phyloP scores from a whole-genome alignment of 2,113 vertebrate species.

The Xenus cinereus region DNA sequence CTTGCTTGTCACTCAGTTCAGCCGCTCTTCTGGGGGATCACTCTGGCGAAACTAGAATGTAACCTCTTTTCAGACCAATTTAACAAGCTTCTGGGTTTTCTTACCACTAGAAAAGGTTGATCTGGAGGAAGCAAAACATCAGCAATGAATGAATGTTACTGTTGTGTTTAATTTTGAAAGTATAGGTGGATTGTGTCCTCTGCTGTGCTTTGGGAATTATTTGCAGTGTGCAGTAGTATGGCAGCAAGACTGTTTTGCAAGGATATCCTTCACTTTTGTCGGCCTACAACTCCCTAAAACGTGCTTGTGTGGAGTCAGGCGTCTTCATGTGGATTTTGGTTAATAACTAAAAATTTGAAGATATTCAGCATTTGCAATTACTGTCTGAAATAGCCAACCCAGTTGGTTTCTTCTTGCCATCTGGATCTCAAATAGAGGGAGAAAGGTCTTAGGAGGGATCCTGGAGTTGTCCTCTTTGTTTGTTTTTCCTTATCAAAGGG shows the following conservation, averaged over 20 bases:
- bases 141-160: background rate
- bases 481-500: background rate
- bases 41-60: background rate
- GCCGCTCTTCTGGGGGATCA: background rate
- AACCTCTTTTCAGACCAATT: background rate
- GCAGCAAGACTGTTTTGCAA: background rate
- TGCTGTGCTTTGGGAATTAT: background rate
- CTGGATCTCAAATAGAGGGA: background rate
- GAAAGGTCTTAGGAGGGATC: background rate
- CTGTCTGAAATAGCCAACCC: background rate
- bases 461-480: background rate
- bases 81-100: background rate
- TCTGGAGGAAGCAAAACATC: background rate
- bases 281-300: background rate
- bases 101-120: background rate
- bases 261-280: background rate
- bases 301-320: background rate
- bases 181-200: background rate
- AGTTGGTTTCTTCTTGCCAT: background rate
- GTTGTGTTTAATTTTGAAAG: background rate
- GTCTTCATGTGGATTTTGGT: background rate
- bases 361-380: background rate
- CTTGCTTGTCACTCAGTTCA: background rate
- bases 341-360: background rate
- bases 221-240: background rate